Conservation (phyloP, 2,797 vertebrate genomes). For the Ammospiza maritima region DNA sequence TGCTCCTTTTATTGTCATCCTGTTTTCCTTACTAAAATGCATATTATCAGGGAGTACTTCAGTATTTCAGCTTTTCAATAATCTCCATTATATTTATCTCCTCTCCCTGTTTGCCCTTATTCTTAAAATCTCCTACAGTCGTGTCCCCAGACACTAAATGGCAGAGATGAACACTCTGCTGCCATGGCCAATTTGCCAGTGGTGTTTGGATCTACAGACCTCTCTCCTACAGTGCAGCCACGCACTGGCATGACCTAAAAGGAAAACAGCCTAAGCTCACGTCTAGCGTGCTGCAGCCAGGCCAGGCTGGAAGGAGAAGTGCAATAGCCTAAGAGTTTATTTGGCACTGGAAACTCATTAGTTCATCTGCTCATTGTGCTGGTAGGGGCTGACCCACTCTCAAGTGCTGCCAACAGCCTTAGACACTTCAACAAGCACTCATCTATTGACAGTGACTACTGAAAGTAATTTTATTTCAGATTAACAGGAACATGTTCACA, state of each 20-base stretch:
- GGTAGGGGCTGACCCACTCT: background rate
- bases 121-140: background rate
- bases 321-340: background rate
- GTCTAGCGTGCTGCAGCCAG: accelerated
- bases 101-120: background rate
- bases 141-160: background rate
- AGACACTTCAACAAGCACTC: background rate
- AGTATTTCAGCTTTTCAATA: background rate
- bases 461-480: background rate
- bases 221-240: background rate
- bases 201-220: background rate
- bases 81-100: background rate
- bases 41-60: background rate
- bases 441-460: background rate
- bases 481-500: background rate
- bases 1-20: background rate
- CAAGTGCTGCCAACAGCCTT: background rate
- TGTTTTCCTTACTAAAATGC: background rate
- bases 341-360: background rate
- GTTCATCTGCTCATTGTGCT: background rate
- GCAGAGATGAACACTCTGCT: background rate
- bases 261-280: background rate
- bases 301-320: background rate
- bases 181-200: background rate
- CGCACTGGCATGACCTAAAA: background rate